Percentiles rank a stretch among this genome's conserved stretches.
phyloP scores from a whole-genome alignment of 2,888 invertebrate genomes.

The Philonicus albiceps region DNA sequence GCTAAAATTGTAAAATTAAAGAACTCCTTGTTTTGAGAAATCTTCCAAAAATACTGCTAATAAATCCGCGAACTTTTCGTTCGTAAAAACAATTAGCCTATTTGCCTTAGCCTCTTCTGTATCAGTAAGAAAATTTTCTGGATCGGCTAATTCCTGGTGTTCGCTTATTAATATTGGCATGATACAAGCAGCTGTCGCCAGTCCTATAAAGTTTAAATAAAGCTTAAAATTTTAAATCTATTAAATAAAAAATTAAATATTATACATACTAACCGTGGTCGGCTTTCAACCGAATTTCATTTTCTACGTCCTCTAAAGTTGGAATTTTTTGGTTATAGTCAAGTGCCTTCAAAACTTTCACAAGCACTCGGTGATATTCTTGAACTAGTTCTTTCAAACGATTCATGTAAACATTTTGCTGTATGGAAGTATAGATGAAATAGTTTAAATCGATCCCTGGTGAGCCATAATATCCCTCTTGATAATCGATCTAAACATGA shows the following conservation, averaged over 20 bases:
- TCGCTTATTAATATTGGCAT: constrained; percentile 55
- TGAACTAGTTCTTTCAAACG: constrained; percentile 52
- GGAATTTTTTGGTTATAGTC: constrained; percentile 53
- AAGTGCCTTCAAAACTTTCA: constrained; percentile 51
- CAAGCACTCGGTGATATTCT: constrained; percentile 52
- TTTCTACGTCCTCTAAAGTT: constrained; percentile 53
- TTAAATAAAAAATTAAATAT: not conserved
- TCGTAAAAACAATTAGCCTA: constrained; percentile 53
- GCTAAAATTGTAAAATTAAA: constrained; percentile 44
- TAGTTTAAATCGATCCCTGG: constrained; percentile 57
- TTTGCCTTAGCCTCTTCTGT: constrained; percentile 52
- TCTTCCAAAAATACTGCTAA: constrained; percentile 53
- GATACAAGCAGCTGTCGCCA: constrained; percentile 53
- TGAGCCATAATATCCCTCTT: constrained; percentile 57
- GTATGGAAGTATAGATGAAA: constrained; percentile 55
- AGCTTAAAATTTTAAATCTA: not conserved
- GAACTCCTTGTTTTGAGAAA: constrained; percentile 51
- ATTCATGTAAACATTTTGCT: constrained; percentile 51
- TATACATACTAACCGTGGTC: constrained; percentile 52
- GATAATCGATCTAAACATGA: constrained; percentile 54
- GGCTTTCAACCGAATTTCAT: constrained; percentile 53
- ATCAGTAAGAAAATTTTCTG: constrained; percentile 52
- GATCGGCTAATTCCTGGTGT: constrained; percentile 53
- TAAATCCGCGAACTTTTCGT: constrained; percentile 52
- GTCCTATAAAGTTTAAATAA: constrained; percentile 48